phyloP scores from a whole-genome alignment of 1,140 invertebrate genomes.

The Bombus affinis region DNA sequence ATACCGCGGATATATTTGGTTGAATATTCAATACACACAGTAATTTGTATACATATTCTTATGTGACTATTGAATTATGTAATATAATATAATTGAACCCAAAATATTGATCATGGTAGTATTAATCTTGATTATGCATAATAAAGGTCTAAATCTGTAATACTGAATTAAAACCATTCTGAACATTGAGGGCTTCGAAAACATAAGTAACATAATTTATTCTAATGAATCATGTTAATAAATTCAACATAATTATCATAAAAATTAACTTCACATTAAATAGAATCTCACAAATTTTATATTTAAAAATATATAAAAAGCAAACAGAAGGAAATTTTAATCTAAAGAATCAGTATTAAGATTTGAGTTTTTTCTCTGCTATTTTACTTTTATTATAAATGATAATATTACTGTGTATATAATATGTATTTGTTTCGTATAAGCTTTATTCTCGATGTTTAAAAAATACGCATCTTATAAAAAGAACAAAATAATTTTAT shows the following conservation, averaged over 20 bases:
- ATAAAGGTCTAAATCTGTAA: neutral
- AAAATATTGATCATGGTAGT: neutral
- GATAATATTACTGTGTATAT: neutral
- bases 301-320: neutral
- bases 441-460: slow-evolving; percentile 1
- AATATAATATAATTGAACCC: neutral
- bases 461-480: neutral
- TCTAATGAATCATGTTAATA: neutral
- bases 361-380: neutral
- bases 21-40: slow-evolving; percentile 7
- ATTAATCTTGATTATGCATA: neutral
- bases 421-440: slow-evolving; percentile 26
- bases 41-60: neutral
- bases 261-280: neutral
- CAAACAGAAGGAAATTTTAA: neutral
- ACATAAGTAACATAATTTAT: neutral
- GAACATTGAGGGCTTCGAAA: no score
- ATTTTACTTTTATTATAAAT: neutral
- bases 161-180: neutral
- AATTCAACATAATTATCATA: neutral
- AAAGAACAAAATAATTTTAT: slow-evolving; percentile 1
- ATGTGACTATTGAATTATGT: neutral
- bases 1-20: slow-evolving; percentile 1
- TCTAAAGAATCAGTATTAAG: slow-evolving; percentile 8
- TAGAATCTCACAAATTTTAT: neutral